Evolutionary conservation across 2,888 invertebrate species (phyloP).

Genomic region (Zonitis immaculata): DNA sequence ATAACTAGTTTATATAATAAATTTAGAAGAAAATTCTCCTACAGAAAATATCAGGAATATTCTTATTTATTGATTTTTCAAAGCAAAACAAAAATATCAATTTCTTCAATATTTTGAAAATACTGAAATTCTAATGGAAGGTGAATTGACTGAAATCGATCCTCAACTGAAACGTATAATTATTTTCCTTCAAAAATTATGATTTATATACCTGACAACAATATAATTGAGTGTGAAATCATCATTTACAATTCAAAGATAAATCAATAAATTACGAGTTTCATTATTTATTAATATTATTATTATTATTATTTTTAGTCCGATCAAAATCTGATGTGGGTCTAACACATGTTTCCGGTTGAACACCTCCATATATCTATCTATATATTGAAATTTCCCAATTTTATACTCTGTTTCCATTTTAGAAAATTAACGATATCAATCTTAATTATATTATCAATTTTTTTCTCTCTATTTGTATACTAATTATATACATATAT

Average conservation of each 20-base stretch:
- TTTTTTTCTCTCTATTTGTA: too few relatives aligned
- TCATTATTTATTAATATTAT: too few relatives aligned
- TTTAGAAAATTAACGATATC: slow-evolving; percentile 4
- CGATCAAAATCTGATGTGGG: slow-evolving; percentile 28
- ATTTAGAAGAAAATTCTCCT: too few relatives aligned
- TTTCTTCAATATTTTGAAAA: neutral
- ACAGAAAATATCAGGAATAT: too few relatives aligned
- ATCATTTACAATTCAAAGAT: slow-evolving; percentile 21
- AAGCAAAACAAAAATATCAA: neutral
- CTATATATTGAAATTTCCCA: too few relatives aligned
- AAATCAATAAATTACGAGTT: too few relatives aligned
- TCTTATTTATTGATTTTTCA: too few relatives aligned
- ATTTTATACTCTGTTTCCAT: neutral
- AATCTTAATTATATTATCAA: slow-evolving; percentile 7
- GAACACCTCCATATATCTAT: slow-evolving; percentile 15
- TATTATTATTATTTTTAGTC: slow-evolving; percentile 33
- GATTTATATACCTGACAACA: slow-evolving; percentile 31
- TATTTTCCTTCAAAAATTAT: slow-evolving; percentile 22
- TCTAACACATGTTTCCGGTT: slow-evolving; percentile 35
- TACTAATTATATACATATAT: neutral
- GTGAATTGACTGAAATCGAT: neutral
- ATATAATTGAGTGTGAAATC: slow-evolving; percentile 36
- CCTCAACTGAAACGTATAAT: slow-evolving; percentile 4
- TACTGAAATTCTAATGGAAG: neutral
- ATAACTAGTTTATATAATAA: too few relatives aligned